phyloP scores from a whole-genome alignment of 2,888 invertebrate species.

The Euproctis similis region DNA sequence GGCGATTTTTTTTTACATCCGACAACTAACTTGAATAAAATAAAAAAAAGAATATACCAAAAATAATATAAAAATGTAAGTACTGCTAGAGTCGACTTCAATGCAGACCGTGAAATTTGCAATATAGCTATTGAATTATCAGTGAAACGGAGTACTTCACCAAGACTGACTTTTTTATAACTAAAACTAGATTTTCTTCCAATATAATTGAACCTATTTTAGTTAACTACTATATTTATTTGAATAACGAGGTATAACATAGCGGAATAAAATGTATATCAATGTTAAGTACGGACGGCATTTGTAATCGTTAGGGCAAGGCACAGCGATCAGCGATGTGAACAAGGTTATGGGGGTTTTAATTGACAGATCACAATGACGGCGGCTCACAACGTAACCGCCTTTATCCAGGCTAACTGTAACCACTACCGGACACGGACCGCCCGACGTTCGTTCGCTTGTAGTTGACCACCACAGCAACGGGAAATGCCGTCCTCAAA shows the following conservation, averaged over 20 bases:
- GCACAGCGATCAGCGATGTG: conserved; percentile 40
- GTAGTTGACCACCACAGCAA: conserved; percentile 48
- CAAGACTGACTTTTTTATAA: conserved; percentile 22
- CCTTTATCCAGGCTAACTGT: conserved; percentile 59
- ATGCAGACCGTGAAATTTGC: conserved; percentile 44
- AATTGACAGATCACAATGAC: conserved; percentile 60
- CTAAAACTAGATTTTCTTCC: conserved; percentile 25
- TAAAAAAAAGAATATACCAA: conserved; percentile 18
- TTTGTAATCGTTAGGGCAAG: conserved; percentile 39
- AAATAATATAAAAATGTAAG: conserved; percentile 31
- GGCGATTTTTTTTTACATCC: conserved; percentile 4
- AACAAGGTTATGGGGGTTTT: conserved; percentile 57
- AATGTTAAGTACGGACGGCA: conserved; percentile 18
- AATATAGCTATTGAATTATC: conserved; percentile 41
- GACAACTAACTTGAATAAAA: conserved; percentile 6
- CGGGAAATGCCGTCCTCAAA: conserved; percentile 45
- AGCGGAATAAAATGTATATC: conserved; percentile 17
- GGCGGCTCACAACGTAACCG: conserved; percentile 53
- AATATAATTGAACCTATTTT: conserved; percentile 20
- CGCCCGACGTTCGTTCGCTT: conserved; percentile 30
- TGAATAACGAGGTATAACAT: conserved; percentile 11
- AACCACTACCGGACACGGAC: conserved; percentile 54
- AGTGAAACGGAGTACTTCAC: conserved; percentile 25
- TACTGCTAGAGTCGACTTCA: conserved; percentile 37
- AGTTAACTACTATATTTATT: conserved; percentile 12